phyloP scores from a whole-genome alignment of 2,113 vertebrate species.

The Bambusicola thoracicus region DNA sequence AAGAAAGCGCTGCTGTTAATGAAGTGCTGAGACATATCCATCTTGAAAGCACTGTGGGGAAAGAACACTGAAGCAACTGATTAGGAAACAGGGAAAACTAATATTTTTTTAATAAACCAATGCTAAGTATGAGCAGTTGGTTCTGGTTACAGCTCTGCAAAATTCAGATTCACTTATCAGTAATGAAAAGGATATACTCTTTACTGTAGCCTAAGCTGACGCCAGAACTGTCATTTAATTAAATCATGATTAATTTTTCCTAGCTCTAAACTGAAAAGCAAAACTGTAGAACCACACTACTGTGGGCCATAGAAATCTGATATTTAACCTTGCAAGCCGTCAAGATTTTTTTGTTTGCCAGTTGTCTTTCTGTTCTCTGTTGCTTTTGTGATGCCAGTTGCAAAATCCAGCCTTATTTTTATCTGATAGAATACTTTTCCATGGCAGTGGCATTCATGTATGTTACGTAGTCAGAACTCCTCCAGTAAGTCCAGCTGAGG shows the following conservation, averaged over 20 bases:
- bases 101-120: neutral
- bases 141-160: neutral
- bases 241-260: neutral
- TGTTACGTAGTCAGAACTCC: neutral
- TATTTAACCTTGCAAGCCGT: neutral
- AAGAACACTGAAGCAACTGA: neutral
- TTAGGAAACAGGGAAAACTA: neutral
- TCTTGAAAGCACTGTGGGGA: neutral
- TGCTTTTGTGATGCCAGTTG: neutral
- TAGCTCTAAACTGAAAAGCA: neutral
- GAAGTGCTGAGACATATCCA: neutral
- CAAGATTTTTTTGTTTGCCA: neutral
- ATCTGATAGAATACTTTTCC: neutral
- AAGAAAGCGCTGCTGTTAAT: neutral
- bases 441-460: neutral
- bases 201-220: neutral
- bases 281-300: neutral
- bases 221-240: neutral
- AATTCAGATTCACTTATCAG: neutral
- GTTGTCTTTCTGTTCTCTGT: neutral
- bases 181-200: neutral
- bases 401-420: neutral
- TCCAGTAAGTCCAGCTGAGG: neutral
- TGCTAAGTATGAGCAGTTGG: neutral
- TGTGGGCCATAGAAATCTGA: neutral